Percentiles rank a stretch among this genome's conserved stretches.
Conservation (phyloP, 2,888 invertebrate species). For the Ophioninae sp. region DNA sequence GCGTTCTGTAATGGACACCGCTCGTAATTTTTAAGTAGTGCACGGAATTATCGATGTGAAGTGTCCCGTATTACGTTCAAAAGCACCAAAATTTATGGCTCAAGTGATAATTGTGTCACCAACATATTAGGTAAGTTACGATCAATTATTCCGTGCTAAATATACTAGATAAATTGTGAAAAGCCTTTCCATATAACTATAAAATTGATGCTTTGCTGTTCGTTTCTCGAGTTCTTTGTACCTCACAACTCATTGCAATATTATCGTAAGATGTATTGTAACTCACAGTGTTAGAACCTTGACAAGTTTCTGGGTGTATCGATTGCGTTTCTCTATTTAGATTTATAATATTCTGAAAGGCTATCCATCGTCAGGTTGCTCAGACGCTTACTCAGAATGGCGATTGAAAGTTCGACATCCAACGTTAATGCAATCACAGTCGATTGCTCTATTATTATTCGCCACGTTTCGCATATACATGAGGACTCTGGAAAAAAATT, state of each 20-base stretch:
- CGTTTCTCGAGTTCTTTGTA: neutral
- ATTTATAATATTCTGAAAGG: neutral
- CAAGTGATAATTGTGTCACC: neutral
- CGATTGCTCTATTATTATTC: no score
- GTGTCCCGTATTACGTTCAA: neutral
- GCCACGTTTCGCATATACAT: no score
- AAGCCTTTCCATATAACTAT: neutral
- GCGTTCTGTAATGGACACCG: neutral
- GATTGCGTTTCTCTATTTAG: neutral
- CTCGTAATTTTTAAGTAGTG: neutral
- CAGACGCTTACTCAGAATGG: no score
- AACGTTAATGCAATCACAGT: no score
- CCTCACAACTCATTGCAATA: neutral
- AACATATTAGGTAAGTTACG: neutral
- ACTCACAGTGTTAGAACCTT: neutral
- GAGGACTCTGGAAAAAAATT: no score
- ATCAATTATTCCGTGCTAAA: neutral
- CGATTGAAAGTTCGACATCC: no score
- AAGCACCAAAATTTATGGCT: neutral
- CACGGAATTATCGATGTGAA: neutral
- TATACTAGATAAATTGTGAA: neutral
- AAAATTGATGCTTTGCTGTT: neutral
- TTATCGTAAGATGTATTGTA: neutral
- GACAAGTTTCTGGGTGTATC: neutral
- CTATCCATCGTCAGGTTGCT: neutral